A percentile compares a stretch with the other conserved stretches of the same genome.
Evolutionary conservation across 23 tunicate genomes (phyloP).

Genomic region (Aplidium turbinatum): DNA sequence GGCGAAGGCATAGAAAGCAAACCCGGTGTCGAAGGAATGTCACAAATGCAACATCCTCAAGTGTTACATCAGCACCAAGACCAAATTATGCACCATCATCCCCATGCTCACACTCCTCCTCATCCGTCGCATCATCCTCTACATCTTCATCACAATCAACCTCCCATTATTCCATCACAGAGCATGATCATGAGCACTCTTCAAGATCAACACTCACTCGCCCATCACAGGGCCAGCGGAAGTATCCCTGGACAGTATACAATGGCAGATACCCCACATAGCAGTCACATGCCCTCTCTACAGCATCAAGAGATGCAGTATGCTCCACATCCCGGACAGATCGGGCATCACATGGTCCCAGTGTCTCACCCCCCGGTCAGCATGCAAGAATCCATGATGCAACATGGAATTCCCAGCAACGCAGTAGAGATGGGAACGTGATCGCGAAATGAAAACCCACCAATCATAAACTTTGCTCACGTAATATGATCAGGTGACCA

Average conservation of each 20-base stretch:
- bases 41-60: slow-evolving; percentile 38
- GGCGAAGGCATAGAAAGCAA: slow-evolving; percentile 66
- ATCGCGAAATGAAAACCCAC: too few relatives aligned
- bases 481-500: too few relatives aligned
- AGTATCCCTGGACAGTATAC: slow-evolving; percentile 71
- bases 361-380: too few relatives aligned
- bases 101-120: slow-evolving; percentile 83
- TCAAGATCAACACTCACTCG: slow-evolving; percentile 64
- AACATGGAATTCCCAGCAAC: too few relatives aligned
- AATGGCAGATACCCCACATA: slow-evolving; percentile 61
- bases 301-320: slow-evolving; percentile 80
- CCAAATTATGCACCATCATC: slow-evolving; percentile 55
- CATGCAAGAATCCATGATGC: too few relatives aligned
- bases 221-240: slow-evolving; percentile 38
- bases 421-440: too few relatives aligned
- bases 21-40: slow-evolving; percentile 59
- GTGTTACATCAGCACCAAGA: slow-evolving; percentile 59
- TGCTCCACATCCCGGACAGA: slow-evolving; percentile 47
- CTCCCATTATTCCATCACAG: slow-evolving; percentile 51
- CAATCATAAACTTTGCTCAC: too few relatives aligned
- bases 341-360: slow-evolving; percentile 47
- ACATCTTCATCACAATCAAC: slow-evolving; percentile 50
- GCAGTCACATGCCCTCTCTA: slow-evolving; percentile 32
- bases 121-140: slow-evolving; percentile 60
- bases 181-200: slow-evolving; percentile 89